Evolutionary conservation across 2,113 vertebrate species (phyloP), one percentile per base, ranked within the genome.

Genomic region (Mixornis gularis): DNA sequence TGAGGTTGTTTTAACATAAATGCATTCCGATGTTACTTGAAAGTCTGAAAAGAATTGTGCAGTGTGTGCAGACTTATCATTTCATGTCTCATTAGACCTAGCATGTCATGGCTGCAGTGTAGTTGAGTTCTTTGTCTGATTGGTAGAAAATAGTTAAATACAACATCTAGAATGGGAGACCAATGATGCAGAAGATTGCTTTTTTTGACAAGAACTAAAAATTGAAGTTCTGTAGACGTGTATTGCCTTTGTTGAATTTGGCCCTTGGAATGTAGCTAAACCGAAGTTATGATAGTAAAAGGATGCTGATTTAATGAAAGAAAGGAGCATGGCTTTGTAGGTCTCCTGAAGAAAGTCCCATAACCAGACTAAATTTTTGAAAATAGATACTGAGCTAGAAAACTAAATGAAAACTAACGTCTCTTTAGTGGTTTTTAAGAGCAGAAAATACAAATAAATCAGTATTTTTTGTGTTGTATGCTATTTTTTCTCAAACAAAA

Each of bases 11-110:
- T 65, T 36, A 34, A 4, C 21, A 24, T 34, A 26, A n/a, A 25
- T 81, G 6, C 1, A 38, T 46, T 38, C 5, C 0, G 0, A 1
- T 76, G 9, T 40, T 65, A 12, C 26, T 21, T 66, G 14, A 5
- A 91, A 38, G 22, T 66, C 27, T 62, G 21, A 27, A 59, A 34
- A 40, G 59, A n/a, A 32, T 48, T 17, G 30, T 41, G 10, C 16
- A 27, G 12, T 63, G 10, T 58, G 13, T 79, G 17, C 65, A 59
- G 32, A 58, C 12, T 14, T n/a, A 8, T 3, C 6, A 6, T 68
- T 91, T 64, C 30, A 30, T 58, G 26, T 17, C 30, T 74, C 13
- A 5, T 65, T 49, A 30, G 25, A 30, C 8, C 8, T 41, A 34
- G 4, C 7, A 22, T 58, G 21, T 56, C 25, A 20, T 80, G 10